Percentiles rank a stretch among this genome's conserved stretches.
Conservation (phyloP, 2,797 vertebrate species). For the Linurgus olivaceus region DNA sequence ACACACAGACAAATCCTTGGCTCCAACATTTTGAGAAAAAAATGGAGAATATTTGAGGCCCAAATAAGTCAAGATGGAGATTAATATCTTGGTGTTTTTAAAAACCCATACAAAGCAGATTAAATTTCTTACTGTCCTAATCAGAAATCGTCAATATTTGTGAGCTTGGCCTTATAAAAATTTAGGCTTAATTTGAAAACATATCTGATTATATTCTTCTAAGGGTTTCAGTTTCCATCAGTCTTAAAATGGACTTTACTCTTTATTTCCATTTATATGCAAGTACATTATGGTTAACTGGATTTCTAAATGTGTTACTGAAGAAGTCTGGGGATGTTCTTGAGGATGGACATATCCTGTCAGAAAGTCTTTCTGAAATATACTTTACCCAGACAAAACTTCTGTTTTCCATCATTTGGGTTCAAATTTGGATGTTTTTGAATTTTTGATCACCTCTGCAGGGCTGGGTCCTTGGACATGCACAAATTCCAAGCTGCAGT, state of each 20-base stretch:
- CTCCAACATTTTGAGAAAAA: not conserved
- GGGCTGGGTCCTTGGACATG: not conserved
- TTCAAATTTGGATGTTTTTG: not conserved
- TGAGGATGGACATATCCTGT: not conserved
- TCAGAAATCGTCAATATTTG: not conserved
- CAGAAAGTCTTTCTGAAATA: not conserved
- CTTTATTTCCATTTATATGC: not conserved
- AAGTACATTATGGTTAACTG: not conserved
- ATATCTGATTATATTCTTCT: not conserved
- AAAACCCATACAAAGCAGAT: not conserved
- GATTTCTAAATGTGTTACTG: not conserved
- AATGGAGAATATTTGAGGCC: not conserved
- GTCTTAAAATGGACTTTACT: not conserved
- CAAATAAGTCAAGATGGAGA: not conserved
- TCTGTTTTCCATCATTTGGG: not conserved
- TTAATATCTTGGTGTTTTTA: not conserved
- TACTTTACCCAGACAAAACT: not conserved
- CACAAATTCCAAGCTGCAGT: not conserved
- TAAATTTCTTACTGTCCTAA: not conserved
- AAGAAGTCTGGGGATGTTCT: not conserved
- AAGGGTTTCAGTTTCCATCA: not conserved
- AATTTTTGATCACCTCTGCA: not conserved
- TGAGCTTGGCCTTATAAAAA: not conserved
- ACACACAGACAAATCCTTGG: accelerated
- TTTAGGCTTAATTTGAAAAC: not conserved